phyloP scores from a whole-genome alignment of 1,140 invertebrate species.

The Caerostris darwini region DNA sequence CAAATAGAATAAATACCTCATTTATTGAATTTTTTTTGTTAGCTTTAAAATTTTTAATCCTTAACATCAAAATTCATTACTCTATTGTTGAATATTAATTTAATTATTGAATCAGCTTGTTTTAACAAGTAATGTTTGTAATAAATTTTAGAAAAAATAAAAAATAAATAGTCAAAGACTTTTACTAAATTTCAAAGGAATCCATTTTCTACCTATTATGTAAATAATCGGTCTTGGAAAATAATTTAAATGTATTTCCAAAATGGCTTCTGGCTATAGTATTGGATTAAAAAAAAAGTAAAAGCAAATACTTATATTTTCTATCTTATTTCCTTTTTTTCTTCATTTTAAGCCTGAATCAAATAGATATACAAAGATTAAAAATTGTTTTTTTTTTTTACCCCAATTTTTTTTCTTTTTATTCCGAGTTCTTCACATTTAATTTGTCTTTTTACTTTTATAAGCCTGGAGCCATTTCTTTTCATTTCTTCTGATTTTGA shows the following conservation, averaged over 20 bases:
- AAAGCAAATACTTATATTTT: not conserved
- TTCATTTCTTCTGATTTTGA: not conserved
- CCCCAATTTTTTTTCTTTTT: not conserved
- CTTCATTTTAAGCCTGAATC: not conserved
- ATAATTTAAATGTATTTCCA: not conserved
- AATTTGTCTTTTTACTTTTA: not conserved
- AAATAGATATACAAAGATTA: not conserved
- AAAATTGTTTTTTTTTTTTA: not conserved
- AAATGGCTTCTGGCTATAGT: not conserved
- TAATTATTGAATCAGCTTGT: not conserved
- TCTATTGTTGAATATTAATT: not conserved
- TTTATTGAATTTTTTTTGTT: too few relatives aligned
- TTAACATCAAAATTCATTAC: too few relatives aligned
- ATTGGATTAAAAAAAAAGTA: not conserved
- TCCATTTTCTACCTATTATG: constrained; percentile 3
- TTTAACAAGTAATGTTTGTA: not conserved
- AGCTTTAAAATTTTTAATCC: too few relatives aligned
- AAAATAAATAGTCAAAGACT: not conserved
- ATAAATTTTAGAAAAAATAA: not conserved
- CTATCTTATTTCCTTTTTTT: not conserved
- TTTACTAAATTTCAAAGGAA: not conserved
- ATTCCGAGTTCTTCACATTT: not conserved
- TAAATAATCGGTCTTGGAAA: not conserved
- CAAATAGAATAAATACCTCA: too few relatives aligned
- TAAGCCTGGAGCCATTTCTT: not conserved